These are phyloP conservation scores for Excalfactoria chinensis DNA, from an alignment of 2,113 vertebrate genomes.

Conservation along the genomic window DNA sequence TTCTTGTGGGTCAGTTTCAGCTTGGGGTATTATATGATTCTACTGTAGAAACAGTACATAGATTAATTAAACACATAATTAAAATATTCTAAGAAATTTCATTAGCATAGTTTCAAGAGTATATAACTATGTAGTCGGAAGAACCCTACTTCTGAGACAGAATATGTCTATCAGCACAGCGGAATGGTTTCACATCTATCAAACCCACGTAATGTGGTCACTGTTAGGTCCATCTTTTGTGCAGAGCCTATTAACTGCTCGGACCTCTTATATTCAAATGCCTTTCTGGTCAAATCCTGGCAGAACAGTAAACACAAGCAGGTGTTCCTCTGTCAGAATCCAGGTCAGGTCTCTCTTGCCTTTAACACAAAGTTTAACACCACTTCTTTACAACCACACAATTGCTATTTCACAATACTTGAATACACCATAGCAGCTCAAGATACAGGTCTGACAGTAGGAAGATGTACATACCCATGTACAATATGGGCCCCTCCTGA, in stretches of 20 bases:
- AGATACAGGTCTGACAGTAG: background rate
- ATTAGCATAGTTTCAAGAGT: background rate
- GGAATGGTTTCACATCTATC: background rate
- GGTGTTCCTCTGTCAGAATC: background rate
- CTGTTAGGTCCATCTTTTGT: background rate
- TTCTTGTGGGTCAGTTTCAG: background rate
- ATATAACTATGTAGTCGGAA: background rate
- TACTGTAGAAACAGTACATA: background rate
- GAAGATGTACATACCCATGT: background rate
- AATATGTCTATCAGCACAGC: background rate
- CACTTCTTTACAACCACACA: background rate
- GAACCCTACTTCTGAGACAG: background rate
- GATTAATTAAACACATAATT: background rate
- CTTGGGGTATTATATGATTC: background rate
- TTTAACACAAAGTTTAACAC: fast-evolving
- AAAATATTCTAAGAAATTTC: background rate
- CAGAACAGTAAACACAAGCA: background rate
- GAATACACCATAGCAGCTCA: background rate
- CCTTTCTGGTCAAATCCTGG: background rate
- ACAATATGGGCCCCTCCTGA: background rate
- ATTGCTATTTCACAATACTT: background rate
- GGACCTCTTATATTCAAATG: background rate
- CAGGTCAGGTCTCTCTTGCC: background rate
- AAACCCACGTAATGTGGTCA: background rate
- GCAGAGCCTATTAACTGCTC: background rate